These are phyloP conservation scores for Drosophila austrosaltans DNA, from an alignment of 2,888 invertebrate genomes.

Conservation along the genomic window DNA sequence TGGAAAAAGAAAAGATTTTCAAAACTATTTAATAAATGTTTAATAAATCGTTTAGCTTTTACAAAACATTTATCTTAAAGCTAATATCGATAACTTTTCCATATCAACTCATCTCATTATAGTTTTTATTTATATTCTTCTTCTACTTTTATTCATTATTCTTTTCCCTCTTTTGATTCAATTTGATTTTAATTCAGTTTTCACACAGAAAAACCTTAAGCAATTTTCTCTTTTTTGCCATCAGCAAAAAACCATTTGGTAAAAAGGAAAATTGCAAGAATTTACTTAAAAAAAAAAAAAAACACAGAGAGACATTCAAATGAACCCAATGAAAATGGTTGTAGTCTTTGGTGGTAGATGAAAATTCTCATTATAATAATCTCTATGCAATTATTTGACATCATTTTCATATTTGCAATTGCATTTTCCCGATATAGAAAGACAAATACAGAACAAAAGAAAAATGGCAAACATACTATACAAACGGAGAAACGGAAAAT, in stretches of 20 bases:
- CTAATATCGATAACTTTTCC: neutral
- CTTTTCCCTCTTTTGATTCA: neutral
- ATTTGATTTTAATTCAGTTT: neutral
- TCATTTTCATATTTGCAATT: conserved; percentile 29
- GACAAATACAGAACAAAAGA: conserved; percentile 42
- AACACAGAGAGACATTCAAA: neutral
- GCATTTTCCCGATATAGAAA: conserved; percentile 29
- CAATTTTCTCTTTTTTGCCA: neutral
- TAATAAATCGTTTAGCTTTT: too few relatives aligned
- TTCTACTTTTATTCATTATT: neutral
- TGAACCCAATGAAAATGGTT: neutral
- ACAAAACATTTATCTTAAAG: neutral
- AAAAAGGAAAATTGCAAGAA: neutral
- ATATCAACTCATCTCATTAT: neutral
- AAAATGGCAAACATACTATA: conserved; percentile 17
- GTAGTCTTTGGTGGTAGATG: neutral
- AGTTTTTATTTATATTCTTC: neutral
- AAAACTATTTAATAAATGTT: too few relatives aligned
- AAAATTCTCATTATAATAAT: conserved; percentile 26
- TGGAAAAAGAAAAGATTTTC: too few relatives aligned
- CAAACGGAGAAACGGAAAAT: conserved; percentile 38
- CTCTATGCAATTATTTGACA: conserved; percentile 48
- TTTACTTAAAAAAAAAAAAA: neutral
- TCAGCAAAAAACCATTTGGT: conserved; percentile 1
- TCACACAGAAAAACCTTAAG: neutral